Conservation (phyloP, 2,888 invertebrate genomes). For the Suillia variegata region DNA sequence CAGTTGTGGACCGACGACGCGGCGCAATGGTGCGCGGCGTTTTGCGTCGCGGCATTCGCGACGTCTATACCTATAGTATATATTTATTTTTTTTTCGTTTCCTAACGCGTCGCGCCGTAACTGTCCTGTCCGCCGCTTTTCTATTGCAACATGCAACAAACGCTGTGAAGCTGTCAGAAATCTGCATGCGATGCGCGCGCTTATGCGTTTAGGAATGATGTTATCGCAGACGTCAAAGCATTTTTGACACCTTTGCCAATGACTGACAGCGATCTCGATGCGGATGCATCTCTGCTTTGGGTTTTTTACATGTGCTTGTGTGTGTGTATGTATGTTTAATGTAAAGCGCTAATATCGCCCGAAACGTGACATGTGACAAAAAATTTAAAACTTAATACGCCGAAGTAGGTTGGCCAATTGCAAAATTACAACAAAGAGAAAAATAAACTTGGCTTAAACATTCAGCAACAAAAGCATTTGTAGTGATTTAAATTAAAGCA, state of each 20-base stretch:
- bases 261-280: constrained; percentile 31
- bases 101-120: constrained; percentile 46
- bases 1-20: constrained; percentile 32
- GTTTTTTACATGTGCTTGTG: too few species aligned
- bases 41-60: too few species aligned
- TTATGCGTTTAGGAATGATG: constrained; percentile 6
- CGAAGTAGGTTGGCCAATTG: too few species aligned
- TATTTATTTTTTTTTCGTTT: neutral
- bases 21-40: neutral
- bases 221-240: constrained; percentile 32
- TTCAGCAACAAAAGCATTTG: constrained; percentile 51
- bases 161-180: constrained; percentile 9
- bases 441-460: constrained; percentile 8
- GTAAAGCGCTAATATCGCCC: neutral
- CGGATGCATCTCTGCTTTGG: too few species aligned
- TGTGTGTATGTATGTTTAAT: too few species aligned
- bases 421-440: too few species aligned
- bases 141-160: constrained; percentile 39
- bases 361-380: constrained; percentile 38
- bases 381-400: too few species aligned
- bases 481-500: constrained; percentile 21
- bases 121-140: constrained; percentile 52
- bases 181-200: constrained; percentile 8
- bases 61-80: too few species aligned
- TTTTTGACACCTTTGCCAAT: constrained; percentile 47